Evolutionary conservation across 2,888 invertebrate genomes (phyloP).

Genomic region (Branchinecta sandiegonensis): DNA sequence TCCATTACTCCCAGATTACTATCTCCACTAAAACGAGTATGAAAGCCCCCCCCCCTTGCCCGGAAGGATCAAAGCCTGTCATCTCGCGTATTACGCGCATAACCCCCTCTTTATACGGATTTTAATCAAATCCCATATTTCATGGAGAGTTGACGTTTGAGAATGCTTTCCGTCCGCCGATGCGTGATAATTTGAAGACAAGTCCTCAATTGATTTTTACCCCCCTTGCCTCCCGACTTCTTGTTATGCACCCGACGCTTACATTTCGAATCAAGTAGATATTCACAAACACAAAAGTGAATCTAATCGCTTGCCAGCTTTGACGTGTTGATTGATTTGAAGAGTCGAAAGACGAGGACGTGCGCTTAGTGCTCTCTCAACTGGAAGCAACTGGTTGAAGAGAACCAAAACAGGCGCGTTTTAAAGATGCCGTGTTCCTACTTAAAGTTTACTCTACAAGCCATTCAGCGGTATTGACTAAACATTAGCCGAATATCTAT

Average conservation of each 20-base stretch:
- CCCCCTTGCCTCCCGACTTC: constrained; percentile 13
- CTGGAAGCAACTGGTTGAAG: too few relatives aligned
- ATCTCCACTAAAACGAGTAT: too few relatives aligned
- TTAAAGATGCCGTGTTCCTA: too few relatives aligned
- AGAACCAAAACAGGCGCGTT: too few relatives aligned
- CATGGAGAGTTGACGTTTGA: constrained; percentile 4
- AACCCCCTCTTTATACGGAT: constrained; percentile 1
- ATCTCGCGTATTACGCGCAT: not conserved
- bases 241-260: constrained; percentile 12
- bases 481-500: too few relatives aligned
- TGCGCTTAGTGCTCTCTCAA: too few relatives aligned
- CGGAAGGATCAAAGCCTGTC: not conserved
- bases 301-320: constrained; percentile 1
- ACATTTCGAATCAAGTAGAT: constrained; percentile 6
- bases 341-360: too few relatives aligned
- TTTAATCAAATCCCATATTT: constrained; percentile 12
- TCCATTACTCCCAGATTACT: too few relatives aligned
- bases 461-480: too few relatives aligned
- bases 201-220: constrained; percentile 14
- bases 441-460: too few relatives aligned
- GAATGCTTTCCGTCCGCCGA: constrained; percentile 10
- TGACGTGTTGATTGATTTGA: constrained; percentile 3
- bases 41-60: too few relatives aligned
- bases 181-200: constrained; percentile 15
- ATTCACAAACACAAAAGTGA: constrained; percentile 11